Evolutionary conservation across 2,797 vertebrate genomes (phyloP).

Genomic region (Coreius guichenoti): DNA sequence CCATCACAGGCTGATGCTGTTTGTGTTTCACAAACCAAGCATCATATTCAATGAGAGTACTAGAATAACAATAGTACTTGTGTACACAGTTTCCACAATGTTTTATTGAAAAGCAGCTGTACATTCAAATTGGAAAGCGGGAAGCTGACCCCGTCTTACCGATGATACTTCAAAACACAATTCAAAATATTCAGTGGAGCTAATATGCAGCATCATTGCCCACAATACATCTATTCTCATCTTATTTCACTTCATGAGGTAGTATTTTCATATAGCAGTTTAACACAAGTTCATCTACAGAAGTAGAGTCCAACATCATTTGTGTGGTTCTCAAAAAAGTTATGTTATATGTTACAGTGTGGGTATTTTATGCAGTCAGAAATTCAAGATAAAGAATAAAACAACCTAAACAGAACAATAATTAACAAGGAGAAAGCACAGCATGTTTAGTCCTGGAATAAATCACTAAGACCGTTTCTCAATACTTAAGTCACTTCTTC

Average conservation of each 20-base stretch:
- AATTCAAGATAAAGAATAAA: neutral
- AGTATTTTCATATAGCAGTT: neutral
- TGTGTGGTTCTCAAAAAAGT: neutral
- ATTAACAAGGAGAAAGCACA: neutral
- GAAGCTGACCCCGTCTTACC: neutral
- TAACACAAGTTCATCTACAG: neutral
- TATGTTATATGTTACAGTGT: too few relatives aligned
- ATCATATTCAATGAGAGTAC: neutral
- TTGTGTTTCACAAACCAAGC: neutral
- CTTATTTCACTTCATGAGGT: slow-evolving; percentile 3
- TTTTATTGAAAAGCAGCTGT: slow-evolving; percentile 3
- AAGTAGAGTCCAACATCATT: neutral
- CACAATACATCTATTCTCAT: neutral
- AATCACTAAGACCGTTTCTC: neutral
- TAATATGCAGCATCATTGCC: neutral
- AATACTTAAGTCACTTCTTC: neutral
- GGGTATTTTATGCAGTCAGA: neutral
- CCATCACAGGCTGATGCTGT: too few relatives aligned
- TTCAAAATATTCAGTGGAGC: neutral
- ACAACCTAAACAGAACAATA: neutral
- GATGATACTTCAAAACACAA: neutral
- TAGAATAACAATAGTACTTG: neutral
- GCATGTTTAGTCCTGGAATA: neutral
- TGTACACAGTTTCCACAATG: neutral
- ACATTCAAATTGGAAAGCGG: neutral